phyloP scores from a whole-genome alignment of 2,888 invertebrate genomes.

The Tetragnatha montana region DNA sequence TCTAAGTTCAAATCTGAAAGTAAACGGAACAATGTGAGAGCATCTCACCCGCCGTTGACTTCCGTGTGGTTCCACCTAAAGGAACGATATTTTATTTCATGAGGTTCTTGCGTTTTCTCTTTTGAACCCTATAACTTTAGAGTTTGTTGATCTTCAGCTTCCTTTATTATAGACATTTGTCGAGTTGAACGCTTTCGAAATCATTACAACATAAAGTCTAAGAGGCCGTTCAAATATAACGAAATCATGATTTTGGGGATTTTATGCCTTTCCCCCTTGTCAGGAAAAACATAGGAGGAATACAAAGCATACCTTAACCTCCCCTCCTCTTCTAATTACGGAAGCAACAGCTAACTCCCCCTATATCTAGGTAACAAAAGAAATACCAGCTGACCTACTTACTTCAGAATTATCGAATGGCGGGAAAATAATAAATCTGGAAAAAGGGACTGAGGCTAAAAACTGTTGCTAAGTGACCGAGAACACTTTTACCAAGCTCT shows the following conservation, averaged over 20 bases:
- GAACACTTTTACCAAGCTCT: neutral
- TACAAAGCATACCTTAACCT: too few species aligned
- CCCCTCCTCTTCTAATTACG: too few species aligned
- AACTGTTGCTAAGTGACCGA: neutral
- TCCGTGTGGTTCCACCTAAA: constrained; percentile 42
- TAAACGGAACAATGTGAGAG: constrained; percentile 53
- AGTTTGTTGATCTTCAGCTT: constrained; percentile 31
- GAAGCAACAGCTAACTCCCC: too few species aligned
- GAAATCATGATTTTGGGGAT: too few species aligned
- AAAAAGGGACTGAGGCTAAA: neutral
- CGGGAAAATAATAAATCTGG: neutral
- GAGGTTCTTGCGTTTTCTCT: constrained; percentile 4
- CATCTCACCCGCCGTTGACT: neutral
- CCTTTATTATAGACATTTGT: neutral
- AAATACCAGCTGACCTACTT: neutral
- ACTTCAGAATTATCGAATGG: neutral
- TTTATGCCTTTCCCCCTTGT: too few species aligned
- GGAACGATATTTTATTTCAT: neutral
- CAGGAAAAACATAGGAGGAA: too few species aligned
- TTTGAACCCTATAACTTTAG: neutral
- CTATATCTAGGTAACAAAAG: neutral
- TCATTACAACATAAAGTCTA: too few species aligned
- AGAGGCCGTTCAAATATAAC: too few species aligned
- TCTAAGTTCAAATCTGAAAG: constrained; percentile 53
- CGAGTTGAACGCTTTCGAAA: too few species aligned